A percentile compares a stretch with the other conserved stretches of the same genome.
Evolutionary conservation across 2,113 vertebrate genomes (phyloP).

Genomic region (Aspiorhynchus laticeps): DNA sequence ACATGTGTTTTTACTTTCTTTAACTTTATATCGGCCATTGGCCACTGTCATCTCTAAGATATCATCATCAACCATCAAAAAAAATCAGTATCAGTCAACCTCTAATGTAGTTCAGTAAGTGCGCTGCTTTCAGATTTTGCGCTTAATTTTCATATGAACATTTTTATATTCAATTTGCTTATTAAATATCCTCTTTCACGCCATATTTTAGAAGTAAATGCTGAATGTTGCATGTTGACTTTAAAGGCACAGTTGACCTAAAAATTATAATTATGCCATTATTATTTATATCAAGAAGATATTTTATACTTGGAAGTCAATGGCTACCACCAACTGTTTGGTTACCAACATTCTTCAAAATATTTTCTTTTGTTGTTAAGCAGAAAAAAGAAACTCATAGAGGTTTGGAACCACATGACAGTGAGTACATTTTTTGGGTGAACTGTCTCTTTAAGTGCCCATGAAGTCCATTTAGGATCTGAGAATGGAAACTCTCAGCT

Average conservation of each 20-base stretch:
- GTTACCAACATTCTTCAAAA: neutral
- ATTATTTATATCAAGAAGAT: too few relatives aligned
- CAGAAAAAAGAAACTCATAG: neutral
- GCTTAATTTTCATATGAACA: neutral
- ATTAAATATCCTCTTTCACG: neutral
- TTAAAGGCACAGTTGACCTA: neutral
- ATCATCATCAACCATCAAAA: neutral
- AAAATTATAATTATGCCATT: neutral
- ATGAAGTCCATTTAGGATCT: neutral
- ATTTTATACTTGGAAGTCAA: neutral
- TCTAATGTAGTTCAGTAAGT: neutral
- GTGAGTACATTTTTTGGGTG: neutral
- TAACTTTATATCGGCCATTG: neutral
- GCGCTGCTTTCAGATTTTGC: neutral
- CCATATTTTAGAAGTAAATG: neutral
- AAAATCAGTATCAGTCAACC: neutral
- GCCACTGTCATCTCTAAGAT: neutral
- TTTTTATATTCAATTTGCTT: neutral
- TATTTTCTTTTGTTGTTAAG: neutral
- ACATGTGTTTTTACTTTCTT: too few relatives aligned
- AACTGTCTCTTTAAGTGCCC: neutral
- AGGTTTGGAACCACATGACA: neutral
- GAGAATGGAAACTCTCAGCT: constrained; percentile 24
- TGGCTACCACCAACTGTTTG: too few relatives aligned
- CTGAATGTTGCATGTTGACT: neutral